These are phyloP conservation scores for Drosophila varians DNA, from an alignment of 1,140 invertebrate genomes.

Conservation along the genomic window DNA sequence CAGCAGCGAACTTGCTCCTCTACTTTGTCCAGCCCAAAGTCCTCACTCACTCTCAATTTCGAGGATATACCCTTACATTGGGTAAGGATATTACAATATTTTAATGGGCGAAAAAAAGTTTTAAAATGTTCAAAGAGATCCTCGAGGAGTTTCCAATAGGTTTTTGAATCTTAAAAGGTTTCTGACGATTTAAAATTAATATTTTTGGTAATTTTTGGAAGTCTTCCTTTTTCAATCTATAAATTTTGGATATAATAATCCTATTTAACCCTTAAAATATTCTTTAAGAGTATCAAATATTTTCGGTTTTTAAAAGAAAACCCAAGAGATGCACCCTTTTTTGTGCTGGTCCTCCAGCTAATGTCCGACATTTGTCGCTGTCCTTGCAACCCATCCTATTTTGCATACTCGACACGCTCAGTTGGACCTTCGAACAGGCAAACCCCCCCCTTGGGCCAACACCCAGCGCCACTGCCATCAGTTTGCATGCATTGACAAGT, in stretches of 20 bases:
- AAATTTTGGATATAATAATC: no score
- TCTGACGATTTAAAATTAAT: no score
- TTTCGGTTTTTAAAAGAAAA: neutral
- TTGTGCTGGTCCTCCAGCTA: slow-evolving; percentile 45
- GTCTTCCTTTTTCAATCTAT: neutral
- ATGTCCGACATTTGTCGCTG: slow-evolving; percentile 70
- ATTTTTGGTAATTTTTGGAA: neutral
- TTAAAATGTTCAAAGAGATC: neutral
- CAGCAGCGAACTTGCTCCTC: slow-evolving; percentile 43
- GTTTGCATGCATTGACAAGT: slow-evolving; percentile 52
- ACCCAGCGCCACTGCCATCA: neutral
- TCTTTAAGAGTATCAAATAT: neutral
- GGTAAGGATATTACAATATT: neutral
- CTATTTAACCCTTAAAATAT: no score
- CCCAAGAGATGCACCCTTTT: slow-evolving; percentile 17
- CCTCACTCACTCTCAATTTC: slow-evolving; percentile 12
- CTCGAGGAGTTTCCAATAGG: no score
- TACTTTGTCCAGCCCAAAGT: slow-evolving; percentile 51
- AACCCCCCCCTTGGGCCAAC: neutral
- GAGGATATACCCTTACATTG: neutral
- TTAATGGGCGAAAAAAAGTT: neutral
- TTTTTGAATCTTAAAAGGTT: no score
- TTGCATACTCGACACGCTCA: slow-evolving; percentile 74
- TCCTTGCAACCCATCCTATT: slow-evolving; percentile 57
- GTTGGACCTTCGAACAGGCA: slow-evolving; percentile 29